phyloP scores from a whole-genome alignment of 2,888 invertebrate genomes.

The Psylliodes chrysocephalus region DNA sequence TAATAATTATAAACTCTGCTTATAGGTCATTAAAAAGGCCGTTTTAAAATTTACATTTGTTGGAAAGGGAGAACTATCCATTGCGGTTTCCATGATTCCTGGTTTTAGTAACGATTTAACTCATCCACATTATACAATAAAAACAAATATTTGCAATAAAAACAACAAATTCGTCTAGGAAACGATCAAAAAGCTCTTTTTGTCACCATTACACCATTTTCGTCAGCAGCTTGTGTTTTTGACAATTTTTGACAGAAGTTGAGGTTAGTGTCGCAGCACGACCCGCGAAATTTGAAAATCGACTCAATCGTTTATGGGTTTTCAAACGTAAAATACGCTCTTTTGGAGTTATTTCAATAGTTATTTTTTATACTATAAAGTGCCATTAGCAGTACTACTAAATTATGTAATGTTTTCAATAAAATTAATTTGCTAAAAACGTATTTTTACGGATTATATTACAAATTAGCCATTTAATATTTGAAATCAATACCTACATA shows the following conservation, averaged over 20 bases:
- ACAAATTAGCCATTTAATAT: too few species aligned
- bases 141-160: conserved; percentile 23
- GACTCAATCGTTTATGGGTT: too few species aligned
- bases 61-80: conserved; percentile 49
- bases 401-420: too few species aligned
- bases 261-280: conserved; percentile 34
- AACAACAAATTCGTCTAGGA: conserved; percentile 25
- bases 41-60: conserved; percentile 43
- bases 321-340: too few species aligned
- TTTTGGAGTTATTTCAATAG: too few species aligned
- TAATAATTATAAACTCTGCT: conserved; percentile 31
- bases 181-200: conserved; percentile 33
- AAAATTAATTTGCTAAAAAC: too few species aligned
- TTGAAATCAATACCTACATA: too few species aligned
- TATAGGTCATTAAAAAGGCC: conserved; percentile 41
- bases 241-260: conserved; percentile 41
- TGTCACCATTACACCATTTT: conserved; percentile 37
- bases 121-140: conserved; percentile 38
- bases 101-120: conserved; percentile 18
- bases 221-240: conserved; percentile 32
- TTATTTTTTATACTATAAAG: too few species aligned
- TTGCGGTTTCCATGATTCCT: conserved; percentile 48
- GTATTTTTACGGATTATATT: too few species aligned
- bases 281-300: conserved; percentile 40
- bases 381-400: too few species aligned